These are phyloP conservation scores for Trichonephila clavipes DNA, from an alignment of 1,140 invertebrate species.

Conservation along the genomic window DNA sequence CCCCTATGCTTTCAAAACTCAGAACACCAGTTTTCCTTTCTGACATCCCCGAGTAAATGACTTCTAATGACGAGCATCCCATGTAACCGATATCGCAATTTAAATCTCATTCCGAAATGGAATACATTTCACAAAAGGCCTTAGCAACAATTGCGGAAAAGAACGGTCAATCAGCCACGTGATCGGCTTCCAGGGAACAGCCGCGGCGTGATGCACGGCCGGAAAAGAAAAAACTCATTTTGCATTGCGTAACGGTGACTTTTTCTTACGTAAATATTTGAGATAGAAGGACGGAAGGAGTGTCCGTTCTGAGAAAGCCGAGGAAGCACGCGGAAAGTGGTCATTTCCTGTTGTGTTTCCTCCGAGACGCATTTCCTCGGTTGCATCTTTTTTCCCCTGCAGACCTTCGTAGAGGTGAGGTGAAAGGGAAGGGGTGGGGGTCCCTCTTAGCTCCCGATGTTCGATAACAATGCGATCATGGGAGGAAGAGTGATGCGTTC, in stretches of 20 bases:
- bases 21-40: too few species aligned
- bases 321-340: background rate
- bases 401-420: background rate
- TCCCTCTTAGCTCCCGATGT: too few species aligned
- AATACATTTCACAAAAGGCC: background rate
- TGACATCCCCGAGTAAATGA: too few species aligned
- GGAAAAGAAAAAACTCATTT: background rate
- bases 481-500: too few species aligned
- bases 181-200: background rate
- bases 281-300: background rate
- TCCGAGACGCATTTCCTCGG: background rate
- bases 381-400: background rate
- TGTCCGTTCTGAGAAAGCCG: conserved; percentile 16
- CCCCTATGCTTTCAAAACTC: too few species aligned
- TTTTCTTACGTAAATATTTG: background rate
- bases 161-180: background rate
- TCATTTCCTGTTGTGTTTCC: conserved; percentile 44
- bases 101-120: too few species aligned
- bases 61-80: too few species aligned
- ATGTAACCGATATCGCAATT: too few species aligned
- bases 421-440: too few species aligned
- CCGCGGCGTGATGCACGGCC: background rate
- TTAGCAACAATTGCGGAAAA: background rate
- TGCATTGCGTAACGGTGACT: background rate
- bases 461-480: too few species aligned